Percentiles rank a stretch among this genome's conserved stretches.
Evolutionary conservation across 2,797 vertebrate genomes (phyloP).

Genomic region (Sebastes diploproa): DNA sequence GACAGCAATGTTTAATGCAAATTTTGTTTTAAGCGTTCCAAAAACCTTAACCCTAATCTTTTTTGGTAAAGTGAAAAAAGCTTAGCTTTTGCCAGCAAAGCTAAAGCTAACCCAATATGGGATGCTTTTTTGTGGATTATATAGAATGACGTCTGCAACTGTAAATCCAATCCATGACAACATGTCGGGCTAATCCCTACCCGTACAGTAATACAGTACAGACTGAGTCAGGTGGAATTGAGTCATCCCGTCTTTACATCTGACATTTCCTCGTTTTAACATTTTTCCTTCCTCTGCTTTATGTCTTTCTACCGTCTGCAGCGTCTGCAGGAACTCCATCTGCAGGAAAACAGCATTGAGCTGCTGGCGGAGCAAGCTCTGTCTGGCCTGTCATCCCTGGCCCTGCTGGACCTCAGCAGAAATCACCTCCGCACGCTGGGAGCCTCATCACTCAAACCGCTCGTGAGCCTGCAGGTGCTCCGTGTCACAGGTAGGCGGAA

Average conservation of each 20-base stretch:
- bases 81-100: neutral
- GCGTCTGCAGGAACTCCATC: constrained; percentile 92
- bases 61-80: constrained; percentile 6
- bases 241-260: constrained; percentile 9
- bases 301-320: constrained; percentile 56
- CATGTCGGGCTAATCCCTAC: constrained; percentile 32
- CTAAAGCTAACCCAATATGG: neutral
- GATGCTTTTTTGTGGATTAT: constrained; percentile 23
- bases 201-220: neutral
- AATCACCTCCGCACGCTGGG: constrained; percentile 90
- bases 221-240: constrained; percentile 29
- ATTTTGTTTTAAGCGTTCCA: neutral
- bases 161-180: constrained; percentile 28
- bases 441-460: constrained; percentile 83
- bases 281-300: constrained; percentile 2
- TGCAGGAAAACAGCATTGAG: constrained; percentile 92
- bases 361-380: constrained; percentile 87
- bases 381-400: constrained; percentile 88
- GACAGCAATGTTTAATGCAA: neutral
- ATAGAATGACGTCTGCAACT: neutral
- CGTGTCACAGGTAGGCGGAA: constrained; percentile 86
- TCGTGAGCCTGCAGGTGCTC: constrained; percentile 91
- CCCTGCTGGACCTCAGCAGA: constrained; percentile 91
- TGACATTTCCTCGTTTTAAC: constrained; percentile 22
- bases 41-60: neutral